A percentile compares a stretch with the other conserved stretches of the same genome.
These are phyloP conservation scores for Drosophila kurseongensis DNA, from an alignment of 1,140 invertebrate genomes.

Conservation along the genomic window DNA sequence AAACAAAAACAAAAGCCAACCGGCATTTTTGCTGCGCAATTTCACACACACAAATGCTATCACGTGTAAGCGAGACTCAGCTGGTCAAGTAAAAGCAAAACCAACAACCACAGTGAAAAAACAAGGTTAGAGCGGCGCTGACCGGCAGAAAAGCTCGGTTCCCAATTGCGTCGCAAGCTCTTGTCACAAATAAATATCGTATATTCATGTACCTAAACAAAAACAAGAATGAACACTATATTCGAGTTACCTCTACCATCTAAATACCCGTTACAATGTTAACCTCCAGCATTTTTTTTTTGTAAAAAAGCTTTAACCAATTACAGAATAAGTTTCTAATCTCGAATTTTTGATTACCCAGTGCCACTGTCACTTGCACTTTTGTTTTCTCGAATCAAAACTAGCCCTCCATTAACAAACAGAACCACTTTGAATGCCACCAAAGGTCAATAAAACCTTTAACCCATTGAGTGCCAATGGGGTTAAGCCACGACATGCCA, in stretches of 20 bases:
- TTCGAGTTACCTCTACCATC: no score
- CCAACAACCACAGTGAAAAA: conserved; percentile 26
- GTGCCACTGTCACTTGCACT: conserved; percentile 27
- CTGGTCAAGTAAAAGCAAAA: conserved; percentile 69
- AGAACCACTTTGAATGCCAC: conserved; percentile 17
- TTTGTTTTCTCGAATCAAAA: conserved; percentile 1
- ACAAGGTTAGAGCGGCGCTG: conserved; percentile 55
- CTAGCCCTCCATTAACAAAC: conserved; percentile 42
- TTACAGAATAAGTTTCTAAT: no score
- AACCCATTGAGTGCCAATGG: conserved; percentile 45
- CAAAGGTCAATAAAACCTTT: conserved; percentile 75
- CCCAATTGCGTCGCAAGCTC: conserved; percentile 69
- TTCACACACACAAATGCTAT: conserved; percentile 37
- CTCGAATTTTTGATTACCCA: background rate
- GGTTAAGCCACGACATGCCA: conserved; percentile 49
- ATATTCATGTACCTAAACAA: background rate
- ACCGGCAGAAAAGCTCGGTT: conserved; percentile 75
- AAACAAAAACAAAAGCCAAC: conserved; percentile 55
- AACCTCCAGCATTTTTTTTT: no score
- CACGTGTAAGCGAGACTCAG: conserved; percentile 47
- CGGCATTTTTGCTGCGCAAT: conserved; percentile 78
- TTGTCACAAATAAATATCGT: conserved; percentile 13
- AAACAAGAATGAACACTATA: background rate
- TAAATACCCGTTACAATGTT: no score
- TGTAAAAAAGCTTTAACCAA: no score